These are phyloP conservation scores for Macrophya alboannulata DNA, from an alignment of 2,888 invertebrate species.

Conservation along the genomic window DNA sequence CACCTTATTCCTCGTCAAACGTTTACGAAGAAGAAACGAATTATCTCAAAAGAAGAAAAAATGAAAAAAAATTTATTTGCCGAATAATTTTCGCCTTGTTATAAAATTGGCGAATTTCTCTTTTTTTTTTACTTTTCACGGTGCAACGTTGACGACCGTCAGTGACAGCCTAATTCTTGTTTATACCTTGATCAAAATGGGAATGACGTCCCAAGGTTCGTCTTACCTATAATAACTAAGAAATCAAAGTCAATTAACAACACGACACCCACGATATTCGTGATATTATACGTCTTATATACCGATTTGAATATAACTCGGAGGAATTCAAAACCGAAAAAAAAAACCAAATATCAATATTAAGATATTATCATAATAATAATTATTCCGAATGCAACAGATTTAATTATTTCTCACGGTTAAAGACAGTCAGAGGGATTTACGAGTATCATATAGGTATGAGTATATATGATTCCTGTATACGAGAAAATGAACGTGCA, in stretches of 20 bases:
- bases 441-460: too few relatives aligned
- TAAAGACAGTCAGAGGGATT: neutral
- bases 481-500: conserved; percentile 4
- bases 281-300: too few relatives aligned
- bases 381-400: neutral
- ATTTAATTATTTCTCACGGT: neutral
- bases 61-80: neutral
- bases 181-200: neutral
- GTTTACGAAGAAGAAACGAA: too few relatives aligned
- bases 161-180: conserved; percentile 37
- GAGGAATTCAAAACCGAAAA: neutral
- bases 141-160: neutral
- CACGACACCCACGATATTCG: neutral
- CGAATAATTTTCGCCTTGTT: neutral
- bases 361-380: neutral
- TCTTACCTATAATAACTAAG: neutral
- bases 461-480: neutral
- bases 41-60: neutral
- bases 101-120: neutral
- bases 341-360: neutral
- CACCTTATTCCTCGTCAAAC: too few relatives aligned
- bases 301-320: neutral
- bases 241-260: neutral
- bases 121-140: too few relatives aligned
- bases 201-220: conserved; percentile 36